Conservation (phyloP, 2,113 vertebrate species). For the Larimichthys polyactis region DNA sequence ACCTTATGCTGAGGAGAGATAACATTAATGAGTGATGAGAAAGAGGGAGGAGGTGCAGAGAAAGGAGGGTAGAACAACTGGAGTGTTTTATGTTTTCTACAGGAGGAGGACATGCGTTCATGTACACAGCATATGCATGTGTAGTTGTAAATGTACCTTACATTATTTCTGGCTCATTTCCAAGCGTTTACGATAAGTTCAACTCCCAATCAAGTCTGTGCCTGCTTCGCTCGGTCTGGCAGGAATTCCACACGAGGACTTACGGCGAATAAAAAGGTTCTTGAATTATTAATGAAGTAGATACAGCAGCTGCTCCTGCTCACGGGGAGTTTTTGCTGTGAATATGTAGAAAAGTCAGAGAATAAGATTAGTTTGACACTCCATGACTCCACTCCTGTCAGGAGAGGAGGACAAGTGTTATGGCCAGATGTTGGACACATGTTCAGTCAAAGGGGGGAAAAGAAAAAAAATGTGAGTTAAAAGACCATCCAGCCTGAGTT, state of each 20-base stretch:
- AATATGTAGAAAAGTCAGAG: slow-evolving; percentile 42
- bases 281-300: slow-evolving; percentile 70
- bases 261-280: slow-evolving; percentile 20
- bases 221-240: slow-evolving; percentile 25
- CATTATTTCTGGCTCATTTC: slow-evolving; percentile 61
- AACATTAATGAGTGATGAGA: slow-evolving; percentile 56
- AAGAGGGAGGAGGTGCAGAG: slow-evolving; percentile 24
- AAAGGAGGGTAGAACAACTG: slow-evolving; percentile 20
- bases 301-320: slow-evolving; percentile 65
- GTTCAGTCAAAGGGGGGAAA: slow-evolving; percentile 35
- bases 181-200: slow-evolving; percentile 47
- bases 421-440: slow-evolving; percentile 76
- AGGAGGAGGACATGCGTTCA: background rate
- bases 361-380: slow-evolving; percentile 37
- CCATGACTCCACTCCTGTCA: slow-evolving; percentile 36
- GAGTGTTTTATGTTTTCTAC: slow-evolving; percentile 20
- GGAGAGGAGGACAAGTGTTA: slow-evolving; percentile 32
- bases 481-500: slow-evolving; percentile 14
- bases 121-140: background rate
- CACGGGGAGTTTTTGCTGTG: slow-evolving; percentile 60
- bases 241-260: slow-evolving; percentile 47
- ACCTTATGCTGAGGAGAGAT: slow-evolving; percentile 35
- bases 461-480: slow-evolving; percentile 1
- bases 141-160: slow-evolving; percentile 10
- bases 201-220: slow-evolving; percentile 35